Base-by-base conservation (phyloP, 2,888 invertebrate species). In the Chrysodeixis includens region DNA sequence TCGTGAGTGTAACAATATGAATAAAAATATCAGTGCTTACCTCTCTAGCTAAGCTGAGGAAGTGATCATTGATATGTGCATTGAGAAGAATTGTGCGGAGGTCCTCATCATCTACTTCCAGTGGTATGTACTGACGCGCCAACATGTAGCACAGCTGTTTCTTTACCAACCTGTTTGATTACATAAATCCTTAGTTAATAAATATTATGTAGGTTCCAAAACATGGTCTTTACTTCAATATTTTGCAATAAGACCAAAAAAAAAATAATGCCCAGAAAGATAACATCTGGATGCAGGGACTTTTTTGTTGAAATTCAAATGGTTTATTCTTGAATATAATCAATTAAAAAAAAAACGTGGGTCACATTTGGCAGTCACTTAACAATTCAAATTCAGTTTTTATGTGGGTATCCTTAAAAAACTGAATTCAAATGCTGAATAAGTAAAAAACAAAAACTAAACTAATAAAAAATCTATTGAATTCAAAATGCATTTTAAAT, bases 121-220 rank as follows among this genome's bases (percentile, higher is more conserved):
- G 92, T 80, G 97, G 98, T 44, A 98, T 96, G 91, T 99, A 99
- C 86, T 99, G 99, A 0, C 99, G 96, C 0, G 99, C 99, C 63
- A 99, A 95, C 97, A 99, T 98, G 88, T 98, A 99, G 14, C 99
- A 99, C 86, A 99, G 93, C 89, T 99, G 99, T 89, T 98, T 99
- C 88, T 98, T 97, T 61, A 98, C 94, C 22, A 97, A 96, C 62
- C 98, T 98, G 88, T 40, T 95, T 46, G 6, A 74, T 44, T 63
- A 59, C 54, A 30, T 35, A 52, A 9, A 30, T 51, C 40, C n/a
- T 5, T n/a, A 30, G 30, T 35, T 14, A 35, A 35, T 35, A 35
- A 2, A 14, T 35, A 35, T 35, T 12, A 14, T 35, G 35, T 35
- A 32, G 2, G 12, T 35, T 14, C 14, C n/a, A 35, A 35, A 35